These are phyloP conservation scores for Ophion ellenae DNA, from an alignment of 2,888 invertebrate species.

Conservation along the genomic window DNA sequence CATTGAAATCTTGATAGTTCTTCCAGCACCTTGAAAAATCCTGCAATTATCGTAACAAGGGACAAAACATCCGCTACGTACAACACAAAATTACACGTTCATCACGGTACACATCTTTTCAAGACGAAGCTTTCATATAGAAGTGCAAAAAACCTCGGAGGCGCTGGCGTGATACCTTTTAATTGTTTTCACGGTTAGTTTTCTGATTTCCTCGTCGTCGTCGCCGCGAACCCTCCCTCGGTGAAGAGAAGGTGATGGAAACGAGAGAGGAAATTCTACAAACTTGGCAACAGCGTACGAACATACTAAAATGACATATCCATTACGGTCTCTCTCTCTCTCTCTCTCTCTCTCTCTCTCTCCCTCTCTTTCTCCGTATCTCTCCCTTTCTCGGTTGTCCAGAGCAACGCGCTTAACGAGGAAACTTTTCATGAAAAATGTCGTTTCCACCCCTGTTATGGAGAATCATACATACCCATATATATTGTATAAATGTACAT, in stretches of 20 bases:
- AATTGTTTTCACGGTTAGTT: conserved; percentile 50
- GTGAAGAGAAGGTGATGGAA: conserved; percentile 38
- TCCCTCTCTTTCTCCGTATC: background rate
- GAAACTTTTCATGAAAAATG: conserved; percentile 53
- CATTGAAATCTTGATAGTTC: too few species aligned
- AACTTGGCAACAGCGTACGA: conserved; percentile 42
- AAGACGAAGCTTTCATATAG: background rate
- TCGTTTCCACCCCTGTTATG: conserved; percentile 39
- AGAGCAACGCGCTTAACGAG: conserved; percentile 60
- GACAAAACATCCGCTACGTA: background rate
- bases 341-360: background rate
- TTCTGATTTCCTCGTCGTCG: conserved; percentile 24
- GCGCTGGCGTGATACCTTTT: conserved; percentile 38
- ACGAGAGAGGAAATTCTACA: conserved; percentile 50
- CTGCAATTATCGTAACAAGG: too few species aligned
- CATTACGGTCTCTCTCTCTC: background rate
- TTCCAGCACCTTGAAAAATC: too few species aligned
- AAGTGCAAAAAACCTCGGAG: background rate
- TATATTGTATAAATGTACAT: conserved; percentile 6
- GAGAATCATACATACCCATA: conserved; percentile 25
- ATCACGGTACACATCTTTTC: background rate
- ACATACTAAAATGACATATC: conserved; percentile 32
- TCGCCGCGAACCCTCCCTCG: conserved; percentile 16
- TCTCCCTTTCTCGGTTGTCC: conserved; percentile 11
- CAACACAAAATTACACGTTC: background rate